Evolutionary conservation across 2,888 invertebrate species (phyloP), one percentile per base, ranked within the genome.

Genomic region (Baronia brevicornis): DNA sequence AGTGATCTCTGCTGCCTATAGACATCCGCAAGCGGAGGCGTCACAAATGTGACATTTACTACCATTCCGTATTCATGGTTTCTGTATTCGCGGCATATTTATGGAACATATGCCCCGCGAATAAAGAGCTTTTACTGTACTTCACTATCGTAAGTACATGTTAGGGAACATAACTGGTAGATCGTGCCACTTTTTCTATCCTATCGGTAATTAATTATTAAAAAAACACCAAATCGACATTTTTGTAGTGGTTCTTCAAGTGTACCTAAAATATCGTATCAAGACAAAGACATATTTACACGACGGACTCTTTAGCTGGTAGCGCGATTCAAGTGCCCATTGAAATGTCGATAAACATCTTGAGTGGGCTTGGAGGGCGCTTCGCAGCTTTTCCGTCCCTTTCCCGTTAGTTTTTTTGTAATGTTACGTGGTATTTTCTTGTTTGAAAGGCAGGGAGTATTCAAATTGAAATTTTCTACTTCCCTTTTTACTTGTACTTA

Each of bases 321-420:
- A 22, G 22, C 24, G 23, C 18, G 29, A 23, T 30, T 29, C 35
- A 13, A 39, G 36, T 13, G 28, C 6, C 33, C 12, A 28, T 36
- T 30, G 28, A 36, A 36, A 33, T 18, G 26, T 31, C 33, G 33
- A 39, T 39, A 38, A 38, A 41, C 30, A 41, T 31, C 33, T 36
- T 17, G 15, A 27, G 36, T 10, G 29, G 29, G n/a, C 10, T n/a
- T 19, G 19, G 24, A 24, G 32, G 14, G 32, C 6, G 22, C 19
- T 26, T 25, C 17, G 11, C 20, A n/a, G 25, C 26, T 10, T 24
- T 10, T 28, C 24, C n/a, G 14, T 20, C 17, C 10, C 24, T 17
- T 14, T 1, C 12, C 11, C 5, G n/a, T 11, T 8, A 33, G 23
- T 15, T 10, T 28, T 5, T 28, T 24, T 13, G 18, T 11, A 15